Base-by-base conservation (phyloP, 1,140 invertebrate genomes). In the Calephelis virginiensis region DNA sequence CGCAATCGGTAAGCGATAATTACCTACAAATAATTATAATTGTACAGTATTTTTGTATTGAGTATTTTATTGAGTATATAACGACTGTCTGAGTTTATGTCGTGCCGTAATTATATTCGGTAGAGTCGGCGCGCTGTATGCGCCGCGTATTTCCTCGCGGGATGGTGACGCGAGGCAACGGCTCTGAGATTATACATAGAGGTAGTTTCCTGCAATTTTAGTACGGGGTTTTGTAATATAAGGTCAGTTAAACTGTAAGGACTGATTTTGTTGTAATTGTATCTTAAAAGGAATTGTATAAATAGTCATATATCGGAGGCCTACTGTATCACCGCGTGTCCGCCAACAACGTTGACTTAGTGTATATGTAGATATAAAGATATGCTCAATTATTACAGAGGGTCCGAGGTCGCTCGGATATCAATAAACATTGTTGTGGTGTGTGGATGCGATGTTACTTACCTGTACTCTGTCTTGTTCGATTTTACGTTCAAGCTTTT, bases 41-140 rank as follows among this genome's bases (percentile, higher is more conserved):
- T 91, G 88, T 91, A 91, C 88, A 90, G 86, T 90, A 90, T 89
- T 90, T 89, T 89, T 90, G 80, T 88, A 90, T 88, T 77, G 84
- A 86, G 85, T 89, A 89, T 90, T 90, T 88, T 86, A 86, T 79
- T 78, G 67, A 70, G 75, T 77, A 69, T 69, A 62, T 65, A 74
- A 71, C 67, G 77, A 66, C 69, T 48, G 75, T 69, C 49, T 53
- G 49, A 53, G 67, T 72, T 60, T 67, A 47, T 63, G 71, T 69
- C 62, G 47, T 45, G 66, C 59, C 17, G 48, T 14, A 66, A 61
- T 61, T 46, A 59, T 63, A 63, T 53, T 53, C 9, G 8, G 50
- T 37, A 56, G 50, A 56, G 38, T 14, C 40, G 63, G 38, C 38
- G 48, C 14, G 62, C 61, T 38, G 47, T 64, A 45, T 53, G 49